phyloP scores from a whole-genome alignment of 2,113 vertebrate genomes.

The Pluvianellus socialis region DNA sequence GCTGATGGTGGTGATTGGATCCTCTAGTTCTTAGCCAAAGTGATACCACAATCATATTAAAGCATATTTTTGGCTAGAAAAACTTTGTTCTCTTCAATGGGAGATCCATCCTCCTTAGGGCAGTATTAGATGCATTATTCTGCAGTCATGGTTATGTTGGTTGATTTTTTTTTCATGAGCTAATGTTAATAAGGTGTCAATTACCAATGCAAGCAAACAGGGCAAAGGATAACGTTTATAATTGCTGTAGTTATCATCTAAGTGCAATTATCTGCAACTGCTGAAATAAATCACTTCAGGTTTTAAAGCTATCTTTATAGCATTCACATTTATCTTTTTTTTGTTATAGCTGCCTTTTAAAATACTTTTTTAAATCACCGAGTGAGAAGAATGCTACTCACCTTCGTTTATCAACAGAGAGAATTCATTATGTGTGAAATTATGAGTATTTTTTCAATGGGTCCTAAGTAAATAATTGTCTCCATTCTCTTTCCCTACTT shows the following conservation, averaged over 20 bases:
- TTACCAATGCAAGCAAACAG: conserved; percentile 5
- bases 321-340: background rate
- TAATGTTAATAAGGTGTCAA: conserved; percentile 54
- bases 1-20: background rate
- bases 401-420: background rate
- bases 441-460: background rate
- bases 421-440: background rate
- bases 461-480: background rate
- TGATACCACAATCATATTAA: background rate
- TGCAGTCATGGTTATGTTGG: background rate
- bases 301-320: background rate
- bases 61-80: background rate
- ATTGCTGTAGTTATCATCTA: conserved; percentile 27
- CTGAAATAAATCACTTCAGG: background rate
- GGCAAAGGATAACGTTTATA: conserved; percentile 4
- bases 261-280: conserved; percentile 9
- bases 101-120: background rate
- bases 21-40: background rate
- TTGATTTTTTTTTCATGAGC: background rate
- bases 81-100: background rate
- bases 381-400: background rate
- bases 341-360: background rate
- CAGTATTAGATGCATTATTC: background rate
- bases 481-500: background rate
- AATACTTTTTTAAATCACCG: background rate